A percentile compares a stretch with the other conserved stretches of the same genome.
Evolutionary conservation across 2,113 vertebrate species (phyloP).

Genomic region (Pluvianellus socialis): DNA sequence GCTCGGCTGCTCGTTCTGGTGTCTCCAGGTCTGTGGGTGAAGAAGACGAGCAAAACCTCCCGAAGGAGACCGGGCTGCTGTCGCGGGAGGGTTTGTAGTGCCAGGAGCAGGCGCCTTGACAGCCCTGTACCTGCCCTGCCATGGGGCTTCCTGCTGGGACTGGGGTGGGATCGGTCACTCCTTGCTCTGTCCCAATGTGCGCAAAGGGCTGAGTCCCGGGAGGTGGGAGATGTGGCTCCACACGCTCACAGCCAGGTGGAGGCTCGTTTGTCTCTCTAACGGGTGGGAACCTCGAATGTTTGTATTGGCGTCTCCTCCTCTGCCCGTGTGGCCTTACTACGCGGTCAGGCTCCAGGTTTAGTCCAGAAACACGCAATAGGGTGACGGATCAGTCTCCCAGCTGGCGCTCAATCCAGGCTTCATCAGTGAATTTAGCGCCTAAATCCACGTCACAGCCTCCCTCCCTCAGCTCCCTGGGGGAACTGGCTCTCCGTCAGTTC

Average conservation of each 20-base stretch:
- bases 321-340: rapidly evolving
- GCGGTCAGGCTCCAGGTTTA: rapidly evolving
- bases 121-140: background rate
- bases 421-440: background rate
- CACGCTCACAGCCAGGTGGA: background rate
- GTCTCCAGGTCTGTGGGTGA: background rate
- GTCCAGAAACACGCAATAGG: rapidly evolving
- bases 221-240: background rate
- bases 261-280: background rate
- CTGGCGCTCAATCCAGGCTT: background rate
- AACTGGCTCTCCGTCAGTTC: background rate
- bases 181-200: rapidly evolving
- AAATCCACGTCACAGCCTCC: background rate
- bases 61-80: rapidly evolving
- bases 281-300: background rate
- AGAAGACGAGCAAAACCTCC: background rate
- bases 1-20: background rate
- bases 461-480: rapidly evolving
- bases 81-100: rapidly evolving
- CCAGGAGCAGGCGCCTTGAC: background rate
- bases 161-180: rapidly evolving
- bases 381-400: background rate
- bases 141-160: rapidly evolving
- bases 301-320: rapidly evolving
- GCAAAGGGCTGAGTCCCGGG: rapidly evolving